phyloP scores from a whole-genome alignment of 2,797 vertebrate genomes.

The Nannoperca obscura region DNA sequence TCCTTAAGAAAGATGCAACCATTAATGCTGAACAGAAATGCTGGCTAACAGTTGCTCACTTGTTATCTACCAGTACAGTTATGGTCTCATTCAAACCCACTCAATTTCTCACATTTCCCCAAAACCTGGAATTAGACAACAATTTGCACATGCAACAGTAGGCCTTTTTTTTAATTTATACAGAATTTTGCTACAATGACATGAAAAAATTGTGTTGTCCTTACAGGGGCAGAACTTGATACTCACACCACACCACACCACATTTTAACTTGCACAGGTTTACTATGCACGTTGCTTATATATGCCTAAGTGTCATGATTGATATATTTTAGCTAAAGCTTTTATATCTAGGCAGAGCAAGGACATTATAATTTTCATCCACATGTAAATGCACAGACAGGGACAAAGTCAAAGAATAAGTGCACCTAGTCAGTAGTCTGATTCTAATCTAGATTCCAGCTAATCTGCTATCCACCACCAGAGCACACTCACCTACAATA shows the following conservation, averaged over 20 bases:
- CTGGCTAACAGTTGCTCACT: neutral
- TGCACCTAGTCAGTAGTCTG: neutral
- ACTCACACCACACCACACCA: no score
- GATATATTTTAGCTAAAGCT: neutral
- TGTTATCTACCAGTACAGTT: neutral
- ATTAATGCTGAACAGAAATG: neutral
- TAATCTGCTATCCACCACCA: conserved; percentile 7
- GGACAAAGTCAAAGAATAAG: neutral
- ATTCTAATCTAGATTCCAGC: neutral
- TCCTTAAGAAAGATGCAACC: no score
- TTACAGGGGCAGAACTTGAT: no score
- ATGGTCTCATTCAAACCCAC: neutral
- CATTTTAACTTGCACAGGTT: neutral
- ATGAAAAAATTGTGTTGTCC: no score
- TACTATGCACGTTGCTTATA: neutral
- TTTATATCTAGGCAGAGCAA: neutral
- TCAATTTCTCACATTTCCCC: neutral
- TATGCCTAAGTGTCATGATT: neutral
- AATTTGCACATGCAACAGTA: no score
- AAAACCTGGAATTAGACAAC: neutral
- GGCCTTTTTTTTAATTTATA: no score
- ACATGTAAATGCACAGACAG: neutral
- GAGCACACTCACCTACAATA: neutral
- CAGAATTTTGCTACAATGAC: no score
- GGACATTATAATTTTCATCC: neutral